These are phyloP conservation scores for Notarius quadriscutis DNA, from an alignment of 2,113 vertebrate species.

Conservation along the genomic window DNA sequence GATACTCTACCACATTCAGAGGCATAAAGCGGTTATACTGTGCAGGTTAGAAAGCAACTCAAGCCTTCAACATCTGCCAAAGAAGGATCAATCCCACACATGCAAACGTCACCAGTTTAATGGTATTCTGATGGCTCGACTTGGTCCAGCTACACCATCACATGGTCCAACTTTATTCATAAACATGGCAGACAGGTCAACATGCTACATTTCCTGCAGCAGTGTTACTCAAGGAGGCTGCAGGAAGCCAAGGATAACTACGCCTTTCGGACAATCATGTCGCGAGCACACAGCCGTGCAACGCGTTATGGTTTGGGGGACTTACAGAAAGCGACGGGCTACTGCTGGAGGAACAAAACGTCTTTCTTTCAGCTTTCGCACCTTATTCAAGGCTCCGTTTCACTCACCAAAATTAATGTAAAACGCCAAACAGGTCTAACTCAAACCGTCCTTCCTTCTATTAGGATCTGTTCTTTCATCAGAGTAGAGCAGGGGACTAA, in stretches of 20 bases:
- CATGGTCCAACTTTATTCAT: neutral
- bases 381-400: neutral
- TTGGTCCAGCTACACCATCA: neutral
- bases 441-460: neutral
- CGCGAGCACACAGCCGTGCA: conserved; percentile 75
- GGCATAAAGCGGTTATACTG: neutral
- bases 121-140: neutral
- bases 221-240: conserved; percentile 11
- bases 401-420: neutral
- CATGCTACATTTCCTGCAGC: conserved; percentile 24
- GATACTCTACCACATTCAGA: neutral
- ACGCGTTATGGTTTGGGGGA: conserved; percentile 67
- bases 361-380: neutral
- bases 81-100: neutral
- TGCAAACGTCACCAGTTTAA: neutral
- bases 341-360: conserved; percentile 70
- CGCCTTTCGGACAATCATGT: conserved; percentile 42
- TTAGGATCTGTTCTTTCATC: no score
- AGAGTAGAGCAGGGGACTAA: neutral
- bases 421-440: neutral
- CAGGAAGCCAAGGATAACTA: neutral
- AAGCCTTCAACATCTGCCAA: neutral
- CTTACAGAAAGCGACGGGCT: conserved; percentile 72
- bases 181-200: neutral
- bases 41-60: no score